Percentiles rank a stretch among this genome's conserved stretches.
These are phyloP conservation scores for Aphyosemion australe DNA, from an alignment of 2,113 vertebrate species.

Conservation along the genomic window DNA sequence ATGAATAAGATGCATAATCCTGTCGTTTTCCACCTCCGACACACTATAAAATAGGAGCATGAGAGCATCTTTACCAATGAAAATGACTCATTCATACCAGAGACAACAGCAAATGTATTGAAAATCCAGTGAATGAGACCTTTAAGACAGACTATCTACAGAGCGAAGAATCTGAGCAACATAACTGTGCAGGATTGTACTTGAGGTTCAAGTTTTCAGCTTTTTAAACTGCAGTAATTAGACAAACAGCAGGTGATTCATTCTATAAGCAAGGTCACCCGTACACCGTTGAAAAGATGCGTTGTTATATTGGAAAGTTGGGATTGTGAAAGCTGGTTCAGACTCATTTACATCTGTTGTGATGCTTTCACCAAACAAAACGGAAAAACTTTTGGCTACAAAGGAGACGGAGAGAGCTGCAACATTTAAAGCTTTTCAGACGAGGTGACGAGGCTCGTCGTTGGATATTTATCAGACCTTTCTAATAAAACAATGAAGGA, in stretches of 20 bases:
- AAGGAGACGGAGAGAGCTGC: constrained; percentile 31
- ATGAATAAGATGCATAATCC: too few species aligned
- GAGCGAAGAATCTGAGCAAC: neutral
- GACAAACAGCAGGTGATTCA: neutral
- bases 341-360: constrained; percentile 17
- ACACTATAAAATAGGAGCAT: too few species aligned
- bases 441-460: constrained; percentile 25
- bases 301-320: too few species aligned
- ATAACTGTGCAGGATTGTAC: neutral
- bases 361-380: neutral
- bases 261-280: too few species aligned
- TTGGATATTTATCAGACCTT: constrained; percentile 51
- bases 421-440: constrained; percentile 47
- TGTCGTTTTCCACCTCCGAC: too few species aligned
- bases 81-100: too few species aligned
- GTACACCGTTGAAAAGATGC: too few species aligned
- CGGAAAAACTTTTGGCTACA: constrained; percentile 14
- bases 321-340: neutral
- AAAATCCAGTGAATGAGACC: too few species aligned
- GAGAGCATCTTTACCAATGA: too few species aligned
- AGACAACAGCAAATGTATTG: too few species aligned
- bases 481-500: constrained; percentile 46
- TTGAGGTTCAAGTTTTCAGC: neutral
- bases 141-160: neutral
- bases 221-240: neutral